Percentiles rank a stretch among this genome's conserved stretches.
Conservation (phyloP, 2,888 invertebrate genomes). For the Philereme vetulata region DNA sequence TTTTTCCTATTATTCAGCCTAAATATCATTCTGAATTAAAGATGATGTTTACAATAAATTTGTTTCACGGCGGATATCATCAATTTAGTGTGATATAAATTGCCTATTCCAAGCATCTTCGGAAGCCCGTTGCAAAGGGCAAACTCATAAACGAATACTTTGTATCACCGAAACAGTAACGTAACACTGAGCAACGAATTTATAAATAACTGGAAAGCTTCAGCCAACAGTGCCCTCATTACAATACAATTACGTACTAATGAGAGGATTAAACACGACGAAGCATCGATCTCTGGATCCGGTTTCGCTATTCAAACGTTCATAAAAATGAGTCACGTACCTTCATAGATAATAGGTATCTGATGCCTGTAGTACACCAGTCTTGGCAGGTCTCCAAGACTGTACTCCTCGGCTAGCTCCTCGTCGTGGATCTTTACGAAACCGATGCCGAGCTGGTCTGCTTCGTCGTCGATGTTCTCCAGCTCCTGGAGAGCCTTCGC, state of each 20-base stretch:
- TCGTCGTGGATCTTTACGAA: constrained; percentile 98
- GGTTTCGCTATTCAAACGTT: constrained; percentile 56
- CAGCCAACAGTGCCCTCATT: constrained; percentile 36
- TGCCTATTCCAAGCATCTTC: background rate
- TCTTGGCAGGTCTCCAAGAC: constrained; percentile 93
- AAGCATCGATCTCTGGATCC: constrained; percentile 45
- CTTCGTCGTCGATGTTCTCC: constrained; percentile 97
- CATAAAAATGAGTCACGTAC: constrained; percentile 81
- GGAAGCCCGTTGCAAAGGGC: background rate
- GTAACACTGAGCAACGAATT: constrained; percentile 29
- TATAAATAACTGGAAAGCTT: constrained; percentile 35
- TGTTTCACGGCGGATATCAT: background rate
- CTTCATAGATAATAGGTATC: constrained; percentile 97
- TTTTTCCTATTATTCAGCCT: too few species aligned
- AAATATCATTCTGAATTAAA: too few species aligned
- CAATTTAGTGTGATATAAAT: background rate
- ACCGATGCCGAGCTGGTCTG: constrained; percentile 96
- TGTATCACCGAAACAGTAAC: background rate
- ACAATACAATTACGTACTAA: constrained; percentile 33
- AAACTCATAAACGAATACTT: too few species aligned
- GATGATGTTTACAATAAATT: background rate
- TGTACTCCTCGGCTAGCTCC: constrained; percentile 95
- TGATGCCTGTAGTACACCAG: constrained; percentile 97
- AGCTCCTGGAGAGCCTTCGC: constrained; percentile 94
- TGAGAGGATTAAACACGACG: constrained; percentile 43